Percentiles rank a stretch among this genome's conserved stretches.
phyloP scores from a whole-genome alignment of 2,797 vertebrate species.

The Champsocephalus esox region DNA sequence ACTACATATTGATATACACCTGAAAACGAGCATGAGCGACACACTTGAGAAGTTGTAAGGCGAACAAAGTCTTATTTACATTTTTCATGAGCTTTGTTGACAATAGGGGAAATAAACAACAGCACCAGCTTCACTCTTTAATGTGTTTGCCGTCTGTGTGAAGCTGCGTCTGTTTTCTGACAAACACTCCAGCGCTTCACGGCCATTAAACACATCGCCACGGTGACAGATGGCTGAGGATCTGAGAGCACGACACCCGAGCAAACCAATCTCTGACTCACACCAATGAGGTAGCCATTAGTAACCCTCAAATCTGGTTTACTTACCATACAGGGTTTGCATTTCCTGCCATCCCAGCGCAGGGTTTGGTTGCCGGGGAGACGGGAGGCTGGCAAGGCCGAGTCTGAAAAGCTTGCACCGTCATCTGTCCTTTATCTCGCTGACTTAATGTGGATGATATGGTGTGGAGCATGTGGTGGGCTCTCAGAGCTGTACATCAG shows the following conservation, averaged over 20 bases:
- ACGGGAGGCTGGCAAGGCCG: constrained; percentile 76
- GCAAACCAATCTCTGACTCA: constrained; percentile 81
- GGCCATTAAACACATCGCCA: constrained; percentile 52
- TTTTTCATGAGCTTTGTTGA: background rate
- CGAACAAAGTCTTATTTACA: background rate
- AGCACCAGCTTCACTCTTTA: background rate
- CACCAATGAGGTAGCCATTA: constrained; percentile 75
- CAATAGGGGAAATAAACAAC: background rate
- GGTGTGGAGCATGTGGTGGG: constrained; percentile 52
- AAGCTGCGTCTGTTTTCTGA: constrained; percentile 21
- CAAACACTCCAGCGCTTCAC: constrained; percentile 27
- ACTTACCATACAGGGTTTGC: constrained; percentile 72
- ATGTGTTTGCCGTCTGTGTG: constrained; percentile 13
- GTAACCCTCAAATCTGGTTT: constrained; percentile 72
- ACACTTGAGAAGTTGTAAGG: background rate
- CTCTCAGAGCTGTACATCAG: constrained; percentile 48
- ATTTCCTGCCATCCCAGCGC: constrained; percentile 71
- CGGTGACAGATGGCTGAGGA: constrained; percentile 81
- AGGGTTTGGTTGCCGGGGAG: constrained; percentile 74
- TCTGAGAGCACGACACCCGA: constrained; percentile 80
- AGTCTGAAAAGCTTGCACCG: constrained; percentile 69
- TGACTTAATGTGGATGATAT: constrained; percentile 72
- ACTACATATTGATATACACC: background rate
- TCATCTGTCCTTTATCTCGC: constrained; percentile 75
- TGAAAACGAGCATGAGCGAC: background rate